phyloP scores from a whole-genome alignment of 2,797 vertebrate genomes.

The Sarcoramphus papa region DNA sequence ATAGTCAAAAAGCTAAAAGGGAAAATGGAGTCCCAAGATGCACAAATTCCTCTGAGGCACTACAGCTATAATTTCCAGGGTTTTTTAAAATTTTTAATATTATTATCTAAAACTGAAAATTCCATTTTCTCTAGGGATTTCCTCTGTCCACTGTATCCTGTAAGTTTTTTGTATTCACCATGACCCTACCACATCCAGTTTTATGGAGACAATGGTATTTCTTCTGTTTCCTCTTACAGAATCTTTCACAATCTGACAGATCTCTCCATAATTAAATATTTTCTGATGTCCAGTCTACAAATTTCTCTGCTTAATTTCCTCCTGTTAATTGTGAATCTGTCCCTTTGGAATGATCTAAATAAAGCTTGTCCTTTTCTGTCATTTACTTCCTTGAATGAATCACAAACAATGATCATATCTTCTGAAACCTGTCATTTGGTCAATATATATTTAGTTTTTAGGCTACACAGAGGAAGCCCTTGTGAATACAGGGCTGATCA shows the following conservation, averaged over 20 bases:
- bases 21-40: background rate
- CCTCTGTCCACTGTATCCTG: fast-evolving
- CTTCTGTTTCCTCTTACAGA: background rate
- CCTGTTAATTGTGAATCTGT: background rate
- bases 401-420: background rate
- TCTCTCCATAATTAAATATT: background rate
- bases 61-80: background rate
- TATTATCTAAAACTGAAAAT: background rate
- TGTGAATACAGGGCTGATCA: background rate
- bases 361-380: background rate
- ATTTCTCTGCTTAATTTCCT: background rate
- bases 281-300: background rate
- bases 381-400: background rate
- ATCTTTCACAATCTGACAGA: background rate
- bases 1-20: background rate
- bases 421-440: background rate
- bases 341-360: background rate
- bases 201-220: background rate
- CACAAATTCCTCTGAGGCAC: background rate
- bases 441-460: slow-evolving; percentile 4
- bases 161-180: background rate
- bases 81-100: background rate
- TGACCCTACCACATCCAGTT: background rate
- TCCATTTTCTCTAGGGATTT: background rate
- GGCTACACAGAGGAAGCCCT: background rate